Percentiles rank a stretch among this genome's conserved stretches.
Evolutionary conservation across 2,888 invertebrate species (phyloP).

Genomic region (Eupithecia dodoneata): DNA sequence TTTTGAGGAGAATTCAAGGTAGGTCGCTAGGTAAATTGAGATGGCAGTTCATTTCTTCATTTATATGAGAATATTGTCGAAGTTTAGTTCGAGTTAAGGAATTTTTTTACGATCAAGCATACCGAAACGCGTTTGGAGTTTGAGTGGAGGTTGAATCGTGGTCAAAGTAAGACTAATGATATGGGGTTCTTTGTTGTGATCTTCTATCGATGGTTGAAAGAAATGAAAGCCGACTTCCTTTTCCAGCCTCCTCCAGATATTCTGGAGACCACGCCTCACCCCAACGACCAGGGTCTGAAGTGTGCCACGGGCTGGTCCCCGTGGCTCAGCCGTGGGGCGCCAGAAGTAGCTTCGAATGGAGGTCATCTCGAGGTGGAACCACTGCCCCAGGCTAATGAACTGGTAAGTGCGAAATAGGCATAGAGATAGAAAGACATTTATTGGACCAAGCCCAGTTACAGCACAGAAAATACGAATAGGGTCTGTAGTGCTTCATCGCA

Average conservation of each 20-base stretch:
- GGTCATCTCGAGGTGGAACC: constrained; percentile 77
- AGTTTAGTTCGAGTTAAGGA: too few relatives aligned
- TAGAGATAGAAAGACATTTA: too few relatives aligned
- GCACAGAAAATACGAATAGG: neutral
- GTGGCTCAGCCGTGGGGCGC: constrained; percentile 88
- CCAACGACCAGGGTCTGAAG: constrained; percentile 65
- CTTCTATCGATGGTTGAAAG: neutral
- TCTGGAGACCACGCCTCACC: constrained; percentile 55
- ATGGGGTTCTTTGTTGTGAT: neutral
- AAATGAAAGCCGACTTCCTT: neutral
- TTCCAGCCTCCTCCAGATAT: constrained; percentile 11
- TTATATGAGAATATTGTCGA: too few relatives aligned
- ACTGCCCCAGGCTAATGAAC: constrained; percentile 80
- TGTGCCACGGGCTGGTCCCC: constrained; percentile 91
- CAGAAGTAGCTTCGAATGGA: constrained; percentile 58
- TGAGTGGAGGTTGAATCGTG: too few relatives aligned
- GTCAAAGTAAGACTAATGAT: too few relatives aligned
- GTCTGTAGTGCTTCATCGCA: neutral
- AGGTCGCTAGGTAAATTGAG: too few relatives aligned
- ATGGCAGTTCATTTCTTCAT: too few relatives aligned
- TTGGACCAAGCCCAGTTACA: too few relatives aligned
- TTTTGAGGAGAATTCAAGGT: too few relatives aligned
- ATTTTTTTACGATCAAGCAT: too few relatives aligned
- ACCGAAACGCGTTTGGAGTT: too few relatives aligned
- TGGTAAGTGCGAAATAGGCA: constrained; percentile 68